Evolutionary conservation across 2,888 invertebrate genomes (phyloP).

Genomic region (Mythimna lalbum): DNA sequence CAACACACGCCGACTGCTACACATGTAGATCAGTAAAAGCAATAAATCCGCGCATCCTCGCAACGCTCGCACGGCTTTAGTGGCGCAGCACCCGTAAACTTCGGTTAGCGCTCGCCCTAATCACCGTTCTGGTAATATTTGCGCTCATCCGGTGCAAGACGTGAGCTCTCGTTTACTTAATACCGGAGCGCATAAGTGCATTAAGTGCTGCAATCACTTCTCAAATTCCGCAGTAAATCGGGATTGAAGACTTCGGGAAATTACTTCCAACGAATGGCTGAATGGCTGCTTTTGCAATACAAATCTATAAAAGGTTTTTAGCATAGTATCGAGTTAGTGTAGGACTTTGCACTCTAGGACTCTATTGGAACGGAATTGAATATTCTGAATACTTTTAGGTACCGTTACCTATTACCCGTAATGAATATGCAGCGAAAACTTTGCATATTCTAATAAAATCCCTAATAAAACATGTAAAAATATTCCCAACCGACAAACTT

Average conservation of each 20-base stretch:
- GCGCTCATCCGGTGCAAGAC: constrained; percentile 20
- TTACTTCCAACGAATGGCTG: neutral
- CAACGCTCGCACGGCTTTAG: neutral
- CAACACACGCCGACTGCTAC: too few species aligned
- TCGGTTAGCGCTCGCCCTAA: constrained; percentile 20
- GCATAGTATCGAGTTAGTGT: too few species aligned
- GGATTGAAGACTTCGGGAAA: constrained; percentile 11
- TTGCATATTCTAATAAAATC: constrained; percentile 28
- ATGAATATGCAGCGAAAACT: constrained; percentile 27
- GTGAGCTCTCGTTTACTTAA: constrained; percentile 34
- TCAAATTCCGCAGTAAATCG: constrained; percentile 15
- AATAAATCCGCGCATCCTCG: neutral
- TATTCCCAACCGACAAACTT: constrained; percentile 32
- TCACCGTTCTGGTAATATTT: constrained; percentile 32
- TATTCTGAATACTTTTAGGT: neutral
- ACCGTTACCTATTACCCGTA: neutral
- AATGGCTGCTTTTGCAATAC: constrained; percentile 1
- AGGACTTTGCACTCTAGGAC: neutral
- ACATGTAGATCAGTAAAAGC: too few species aligned
- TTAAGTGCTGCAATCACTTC: constrained; percentile 40
- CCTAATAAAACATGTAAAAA: constrained; percentile 33
- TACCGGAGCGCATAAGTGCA: constrained; percentile 18
- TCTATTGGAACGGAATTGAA: neutral
- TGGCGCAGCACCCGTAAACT: neutral
- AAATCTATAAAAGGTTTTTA: neutral